Evolutionary conservation across 2,113 vertebrate genomes (phyloP).

Genomic region (Monarcha castaneiventris): DNA sequence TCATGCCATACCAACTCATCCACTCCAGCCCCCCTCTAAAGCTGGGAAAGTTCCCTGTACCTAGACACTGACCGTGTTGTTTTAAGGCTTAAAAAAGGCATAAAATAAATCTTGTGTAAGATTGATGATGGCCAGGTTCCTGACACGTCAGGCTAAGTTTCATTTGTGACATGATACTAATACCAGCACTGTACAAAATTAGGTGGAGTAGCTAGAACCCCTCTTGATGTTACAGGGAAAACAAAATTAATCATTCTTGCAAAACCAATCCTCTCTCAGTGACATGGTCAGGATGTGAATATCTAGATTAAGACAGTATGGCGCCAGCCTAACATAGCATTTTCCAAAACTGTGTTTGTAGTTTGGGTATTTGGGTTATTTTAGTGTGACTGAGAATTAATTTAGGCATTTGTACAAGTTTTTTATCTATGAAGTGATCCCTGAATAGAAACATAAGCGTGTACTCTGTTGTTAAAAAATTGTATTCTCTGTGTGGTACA

Average conservation of each 20-base stretch:
- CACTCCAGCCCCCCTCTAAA: background rate
- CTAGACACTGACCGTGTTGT: background rate
- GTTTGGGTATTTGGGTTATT: background rate
- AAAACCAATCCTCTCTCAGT: background rate
- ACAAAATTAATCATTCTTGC: background rate
- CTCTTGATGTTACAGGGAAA: background rate
- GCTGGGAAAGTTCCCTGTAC: rapidly evolving
- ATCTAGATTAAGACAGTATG: background rate
- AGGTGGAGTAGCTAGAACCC: background rate
- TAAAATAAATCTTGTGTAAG: background rate
- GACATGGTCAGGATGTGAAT: background rate
- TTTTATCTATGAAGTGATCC: background rate
- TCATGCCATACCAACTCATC: background rate
- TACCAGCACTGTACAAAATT: background rate
- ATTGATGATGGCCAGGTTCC: background rate
- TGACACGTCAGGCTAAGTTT: background rate
- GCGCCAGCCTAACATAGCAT: background rate
- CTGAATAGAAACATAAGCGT: background rate
- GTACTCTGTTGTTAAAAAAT: background rate
- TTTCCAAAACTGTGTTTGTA: background rate
- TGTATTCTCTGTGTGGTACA: background rate
- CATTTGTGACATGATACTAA: background rate
- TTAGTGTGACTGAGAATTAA: background rate
- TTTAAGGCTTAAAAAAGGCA: background rate
- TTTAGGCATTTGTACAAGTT: background rate